Evolutionary conservation across 2,797 vertebrate genomes (phyloP).

Genomic region (Enteromius radiatus): DNA sequence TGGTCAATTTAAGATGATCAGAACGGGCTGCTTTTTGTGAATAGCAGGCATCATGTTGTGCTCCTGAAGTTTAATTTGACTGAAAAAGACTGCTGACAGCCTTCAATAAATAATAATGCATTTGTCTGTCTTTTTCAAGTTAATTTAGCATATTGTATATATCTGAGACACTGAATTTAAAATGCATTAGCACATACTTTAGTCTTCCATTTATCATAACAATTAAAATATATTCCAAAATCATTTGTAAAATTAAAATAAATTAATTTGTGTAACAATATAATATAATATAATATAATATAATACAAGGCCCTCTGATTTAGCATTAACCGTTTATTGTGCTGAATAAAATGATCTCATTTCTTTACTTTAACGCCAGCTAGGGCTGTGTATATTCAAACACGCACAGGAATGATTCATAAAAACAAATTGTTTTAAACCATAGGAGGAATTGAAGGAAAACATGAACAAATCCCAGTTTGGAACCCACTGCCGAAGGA

Average conservation of each 20-base stretch:
- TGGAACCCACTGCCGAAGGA: conserved; percentile 8
- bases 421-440: conserved; percentile 48
- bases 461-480: background rate
- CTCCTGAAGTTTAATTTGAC: background rate
- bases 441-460: background rate
- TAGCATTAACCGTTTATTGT: background rate
- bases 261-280: background rate
- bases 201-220: background rate
- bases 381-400: conserved; percentile 14
- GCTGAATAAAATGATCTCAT: background rate
- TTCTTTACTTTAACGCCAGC: conserved; percentile 5
- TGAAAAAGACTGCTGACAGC: background rate
- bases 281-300: background rate
- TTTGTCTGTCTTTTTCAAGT: background rate
- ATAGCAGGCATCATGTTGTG: background rate
- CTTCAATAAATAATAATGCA: background rate
- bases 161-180: background rate
- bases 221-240: background rate
- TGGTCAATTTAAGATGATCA: conserved; percentile 6
- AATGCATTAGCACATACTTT: background rate
- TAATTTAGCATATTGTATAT: background rate
- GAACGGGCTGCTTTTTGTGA: background rate
- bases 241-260: background rate
- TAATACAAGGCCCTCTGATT: background rate
- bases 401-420: conserved; percentile 4